Conservation (phyloP, 2,113 vertebrate genomes). For the Ptilonorhynchus violaceus region DNA sequence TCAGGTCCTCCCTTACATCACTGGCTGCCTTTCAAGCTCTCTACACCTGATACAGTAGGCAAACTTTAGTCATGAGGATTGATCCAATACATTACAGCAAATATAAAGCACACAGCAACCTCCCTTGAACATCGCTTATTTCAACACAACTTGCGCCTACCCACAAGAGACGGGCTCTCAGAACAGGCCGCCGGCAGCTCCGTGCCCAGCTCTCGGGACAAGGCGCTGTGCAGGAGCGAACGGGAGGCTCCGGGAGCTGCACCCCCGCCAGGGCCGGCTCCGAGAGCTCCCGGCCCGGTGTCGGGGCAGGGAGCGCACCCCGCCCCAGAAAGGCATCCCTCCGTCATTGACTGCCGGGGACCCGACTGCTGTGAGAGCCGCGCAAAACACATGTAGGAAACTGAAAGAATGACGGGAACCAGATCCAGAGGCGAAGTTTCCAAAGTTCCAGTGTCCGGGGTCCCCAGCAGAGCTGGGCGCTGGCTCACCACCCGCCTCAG, state of each 20-base stretch:
- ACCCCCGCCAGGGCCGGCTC: neutral
- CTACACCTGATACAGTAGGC: neutral
- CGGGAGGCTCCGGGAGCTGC: neutral
- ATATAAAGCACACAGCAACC: too few relatives aligned
- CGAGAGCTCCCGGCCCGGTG: neutral
- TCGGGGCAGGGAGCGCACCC: neutral
- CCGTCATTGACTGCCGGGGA: neutral
- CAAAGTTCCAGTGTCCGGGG: rapidly evolving
- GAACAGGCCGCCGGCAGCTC: too few relatives aligned
- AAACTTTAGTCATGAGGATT: neutral
- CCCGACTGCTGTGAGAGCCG: rapidly evolving
- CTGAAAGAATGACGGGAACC: rapidly evolving
- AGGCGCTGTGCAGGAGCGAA: rapidly evolving
- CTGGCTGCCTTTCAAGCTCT: neutral
- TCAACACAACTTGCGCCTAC: rapidly evolving
- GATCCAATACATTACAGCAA: rapidly evolving
- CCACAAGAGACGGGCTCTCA: neutral
- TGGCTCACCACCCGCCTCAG: rapidly evolving
- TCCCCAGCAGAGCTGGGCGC: neutral
- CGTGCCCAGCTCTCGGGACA: rapidly evolving
- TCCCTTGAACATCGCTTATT: too few relatives aligned
- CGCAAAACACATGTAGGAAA: rapidly evolving
- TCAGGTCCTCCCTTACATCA: neutral
- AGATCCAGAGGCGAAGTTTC: rapidly evolving
- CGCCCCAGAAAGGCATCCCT: neutral